Evolutionary conservation across 1,140 invertebrate genomes (phyloP).

Genomic region (Drosophila gunungcola): DNA sequence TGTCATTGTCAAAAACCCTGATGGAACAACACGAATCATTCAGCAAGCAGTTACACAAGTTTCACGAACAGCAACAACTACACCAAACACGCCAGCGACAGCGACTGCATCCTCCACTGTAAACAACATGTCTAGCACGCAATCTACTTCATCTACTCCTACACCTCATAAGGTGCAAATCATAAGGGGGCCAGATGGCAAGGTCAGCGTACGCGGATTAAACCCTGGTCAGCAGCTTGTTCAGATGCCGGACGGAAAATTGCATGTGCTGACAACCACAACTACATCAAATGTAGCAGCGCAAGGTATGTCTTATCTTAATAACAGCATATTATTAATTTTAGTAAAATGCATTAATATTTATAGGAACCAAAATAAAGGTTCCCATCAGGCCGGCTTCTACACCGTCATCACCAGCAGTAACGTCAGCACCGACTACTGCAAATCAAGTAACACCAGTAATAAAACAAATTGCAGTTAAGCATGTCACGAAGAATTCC

Average conservation of each 20-base stretch:
- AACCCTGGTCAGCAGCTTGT: slow-evolving; percentile 97
- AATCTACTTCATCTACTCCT: slow-evolving; percentile 61
- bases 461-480: slow-evolving; percentile 75
- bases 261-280: slow-evolving; percentile 92
- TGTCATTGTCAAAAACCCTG: slow-evolving; percentile 92
- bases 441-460: slow-evolving; percentile 36
- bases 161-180: slow-evolving; percentile 95
- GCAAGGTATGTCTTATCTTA: slow-evolving; percentile 41
- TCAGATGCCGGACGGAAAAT: slow-evolving; percentile 96
- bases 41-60: slow-evolving; percentile 85
- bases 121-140: slow-evolving; percentile 27
- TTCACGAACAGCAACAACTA: slow-evolving; percentile 25
- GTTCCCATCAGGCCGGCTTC: slow-evolving; percentile 65
- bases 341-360: neutral
- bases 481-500: slow-evolving; percentile 67
- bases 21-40: slow-evolving; percentile 91
- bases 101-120: slow-evolving; percentile 54
- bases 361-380: slow-evolving; percentile 55
- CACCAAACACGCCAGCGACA: slow-evolving; percentile 45
- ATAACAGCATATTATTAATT: neutral
- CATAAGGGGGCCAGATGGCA: slow-evolving; percentile 94
- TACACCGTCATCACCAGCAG: slow-evolving; percentile 28
- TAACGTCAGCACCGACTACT: slow-evolving; percentile 27
- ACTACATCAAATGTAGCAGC: slow-evolving; percentile 71
- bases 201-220: slow-evolving; percentile 95